Percentiles rank a stretch among this genome's conserved stretches.
phyloP scores from a whole-genome alignment of 1,140 invertebrate genomes.

The Himalopsyche phryganea region DNA sequence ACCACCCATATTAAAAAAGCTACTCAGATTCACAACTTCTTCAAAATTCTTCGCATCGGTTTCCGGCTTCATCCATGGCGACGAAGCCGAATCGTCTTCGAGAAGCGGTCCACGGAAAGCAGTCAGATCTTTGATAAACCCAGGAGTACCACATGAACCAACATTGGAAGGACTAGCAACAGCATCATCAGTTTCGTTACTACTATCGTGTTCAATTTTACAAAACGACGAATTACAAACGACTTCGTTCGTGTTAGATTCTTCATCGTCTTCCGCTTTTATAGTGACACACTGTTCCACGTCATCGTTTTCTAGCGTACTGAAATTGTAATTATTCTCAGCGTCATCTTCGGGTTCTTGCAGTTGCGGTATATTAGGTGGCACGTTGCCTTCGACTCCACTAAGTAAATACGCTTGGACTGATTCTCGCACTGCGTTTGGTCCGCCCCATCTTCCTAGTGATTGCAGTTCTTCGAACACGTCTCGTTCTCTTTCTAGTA shows the following conservation, averaged over 20 bases:
- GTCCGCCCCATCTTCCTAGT: constrained; percentile 53
- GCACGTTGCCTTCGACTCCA: constrained; percentile 20
- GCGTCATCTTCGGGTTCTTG: too few species aligned
- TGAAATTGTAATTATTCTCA: too few species aligned
- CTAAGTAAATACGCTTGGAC: constrained; percentile 30
- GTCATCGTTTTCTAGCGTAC: constrained; percentile 24
- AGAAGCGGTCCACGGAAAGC: constrained; percentile 25
- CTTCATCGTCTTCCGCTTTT: constrained; percentile 37
- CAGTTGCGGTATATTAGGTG: too few species aligned
- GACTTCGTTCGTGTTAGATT: not conserved
- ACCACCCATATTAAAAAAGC: constrained; percentile 22
- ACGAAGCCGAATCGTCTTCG: constrained; percentile 28
- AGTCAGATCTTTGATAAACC: constrained; percentile 23
- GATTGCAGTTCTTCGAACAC: constrained; percentile 75
- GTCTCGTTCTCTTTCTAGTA: constrained; percentile 68
- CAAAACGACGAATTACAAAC: not conserved
- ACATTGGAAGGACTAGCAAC: not conserved
- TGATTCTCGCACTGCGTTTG: constrained; percentile 18
- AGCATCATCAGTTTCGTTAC: not conserved
- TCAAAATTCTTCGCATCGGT: not conserved
- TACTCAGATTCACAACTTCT: constrained; percentile 11
- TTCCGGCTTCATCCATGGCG: not conserved
- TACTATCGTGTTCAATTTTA: not conserved
- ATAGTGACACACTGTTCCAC: constrained; percentile 34
- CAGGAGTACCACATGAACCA: too few species aligned